Base-by-base conservation (phyloP, 2,888 invertebrate species). In the Myopa testacea region DNA sequence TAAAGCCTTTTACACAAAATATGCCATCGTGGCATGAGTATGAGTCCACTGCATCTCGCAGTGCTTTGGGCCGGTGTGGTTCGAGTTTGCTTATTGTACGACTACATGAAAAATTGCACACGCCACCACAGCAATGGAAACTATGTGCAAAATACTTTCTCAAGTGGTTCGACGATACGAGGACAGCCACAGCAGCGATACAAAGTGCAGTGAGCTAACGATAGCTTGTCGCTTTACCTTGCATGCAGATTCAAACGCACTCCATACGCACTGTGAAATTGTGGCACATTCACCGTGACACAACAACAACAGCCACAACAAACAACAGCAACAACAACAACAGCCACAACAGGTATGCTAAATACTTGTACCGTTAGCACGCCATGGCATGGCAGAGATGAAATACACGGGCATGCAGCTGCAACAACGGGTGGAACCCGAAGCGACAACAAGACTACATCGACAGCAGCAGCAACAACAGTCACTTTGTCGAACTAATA, bases 401-500 rank as follows among this genome's bases (percentile, higher is more conserved):
- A 12, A n/a, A 55, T 4, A 34, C 4, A 63, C 14, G 34, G 14
- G 12, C 63, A 26, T 19, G 63, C 26, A n/a, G 26, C 6, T 63
- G 63, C 63, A 26, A n/a, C 19, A 7, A 26, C 63, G 63, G 6
- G n/a, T 12, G 19, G 63, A 63, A 63, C 55, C 4, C 55, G n/a
- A 5, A 55, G 16, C 10, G 55, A 16, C 7, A 45, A 45, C 45
- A 2, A 26, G n/a, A n/a, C 55, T n/a, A 8, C 6, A 1, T 55
- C 55, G 55, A 55, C 55, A 55, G 55, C 55, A 55, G 55, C 55
- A 55, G 55, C 55, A 55, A 12, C 55, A 55, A 76, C 79, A 81
- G 81, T 81, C 82, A 82, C 78, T 82, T 82, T 81, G 81, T 82
- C 80, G 80, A 81, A 75, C 82, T 81, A 83, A 84, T 84, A 83